phyloP scores from a whole-genome alignment of 1,140 invertebrate genomes.

The Lordiphosa stackelbergi region DNA sequence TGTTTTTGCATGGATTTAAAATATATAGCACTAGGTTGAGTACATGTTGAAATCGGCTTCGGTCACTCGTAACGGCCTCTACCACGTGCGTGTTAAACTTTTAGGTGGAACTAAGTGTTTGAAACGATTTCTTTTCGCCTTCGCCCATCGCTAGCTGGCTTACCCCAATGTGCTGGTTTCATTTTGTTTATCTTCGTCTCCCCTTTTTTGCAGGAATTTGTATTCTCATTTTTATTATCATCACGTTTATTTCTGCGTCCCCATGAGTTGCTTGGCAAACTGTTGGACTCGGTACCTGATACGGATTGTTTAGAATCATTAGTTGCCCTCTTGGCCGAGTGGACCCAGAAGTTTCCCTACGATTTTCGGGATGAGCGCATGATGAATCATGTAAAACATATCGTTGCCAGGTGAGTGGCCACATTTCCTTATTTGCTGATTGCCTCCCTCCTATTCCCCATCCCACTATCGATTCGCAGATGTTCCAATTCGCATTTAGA shows the following conservation, averaged over 20 bases:
- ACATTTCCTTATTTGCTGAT: constrained; percentile 4
- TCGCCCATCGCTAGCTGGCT: background rate
- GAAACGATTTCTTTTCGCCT: no score
- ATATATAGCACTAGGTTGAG: no score
- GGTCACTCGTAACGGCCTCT: no score
- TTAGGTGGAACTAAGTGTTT: no score
- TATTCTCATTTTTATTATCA: constrained; percentile 75
- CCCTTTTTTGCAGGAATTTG: constrained; percentile 60
- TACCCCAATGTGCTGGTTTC: background rate
- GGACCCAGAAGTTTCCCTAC: constrained; percentile 81
- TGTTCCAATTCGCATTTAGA: constrained; percentile 75
- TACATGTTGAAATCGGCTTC: no score
- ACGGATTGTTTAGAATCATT: constrained; percentile 65
- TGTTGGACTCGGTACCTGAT: constrained; percentile 72
- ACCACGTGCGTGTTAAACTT: no score
- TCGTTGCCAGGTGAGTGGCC: constrained; percentile 70
- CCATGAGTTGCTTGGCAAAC: constrained; percentile 73
- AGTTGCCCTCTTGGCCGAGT: constrained; percentile 70
- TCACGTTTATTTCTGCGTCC: constrained; percentile 75
- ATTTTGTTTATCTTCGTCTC: no score
- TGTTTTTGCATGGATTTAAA: no score
- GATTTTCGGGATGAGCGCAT: constrained; percentile 82
- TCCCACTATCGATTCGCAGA: constrained; percentile 27
- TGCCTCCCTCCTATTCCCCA: constrained; percentile 4
- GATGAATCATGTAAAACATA: constrained; percentile 80